These are phyloP conservation scores for Colistium nudipinnis DNA, from an alignment of 2,113 vertebrate genomes.

Conservation along the genomic window DNA sequence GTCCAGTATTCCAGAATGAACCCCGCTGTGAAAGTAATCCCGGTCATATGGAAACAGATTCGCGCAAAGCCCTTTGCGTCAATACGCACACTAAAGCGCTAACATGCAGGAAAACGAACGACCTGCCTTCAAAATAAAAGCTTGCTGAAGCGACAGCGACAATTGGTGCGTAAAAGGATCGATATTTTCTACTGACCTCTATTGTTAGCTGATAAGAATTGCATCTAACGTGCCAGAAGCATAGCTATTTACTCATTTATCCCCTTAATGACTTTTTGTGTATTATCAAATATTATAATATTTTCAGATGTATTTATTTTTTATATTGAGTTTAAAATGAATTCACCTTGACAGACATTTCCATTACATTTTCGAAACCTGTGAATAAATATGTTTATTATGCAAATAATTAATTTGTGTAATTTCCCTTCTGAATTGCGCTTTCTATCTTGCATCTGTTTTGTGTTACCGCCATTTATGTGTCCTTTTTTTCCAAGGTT, in stretches of 20 bases:
- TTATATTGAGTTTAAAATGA: too few relatives aligned
- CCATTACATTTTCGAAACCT: too few relatives aligned
- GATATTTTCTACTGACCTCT: constrained; percentile 18
- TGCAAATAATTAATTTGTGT: too few relatives aligned
- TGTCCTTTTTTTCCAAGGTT: too few relatives aligned
- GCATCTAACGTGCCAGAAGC: neutral
- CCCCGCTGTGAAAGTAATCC: constrained; percentile 26
- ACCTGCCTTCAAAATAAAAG: constrained; percentile 59
- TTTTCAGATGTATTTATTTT: too few relatives aligned
- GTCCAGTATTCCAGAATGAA: constrained; percentile 18
- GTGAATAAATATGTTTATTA: too few relatives aligned
- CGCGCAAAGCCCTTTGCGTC: constrained; percentile 18
- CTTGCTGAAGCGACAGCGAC: neutral
- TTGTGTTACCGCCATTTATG: too few relatives aligned
- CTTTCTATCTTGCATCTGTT: too few relatives aligned
- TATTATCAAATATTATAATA: too few relatives aligned
- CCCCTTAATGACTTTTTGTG: too few relatives aligned
- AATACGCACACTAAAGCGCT: neutral
- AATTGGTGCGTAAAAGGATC: neutral
- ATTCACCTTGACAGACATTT: too few relatives aligned
- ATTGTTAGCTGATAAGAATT: neutral
- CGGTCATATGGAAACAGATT: constrained; percentile 42
- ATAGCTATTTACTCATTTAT: neutral
- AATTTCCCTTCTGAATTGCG: too few relatives aligned
- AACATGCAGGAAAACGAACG: constrained; percentile 1